A percentile compares a stretch with the other conserved stretches of the same genome.
These are phyloP conservation scores for Parnassius apollo DNA, from an alignment of 2,888 invertebrate species.

Conservation along the genomic window DNA sequence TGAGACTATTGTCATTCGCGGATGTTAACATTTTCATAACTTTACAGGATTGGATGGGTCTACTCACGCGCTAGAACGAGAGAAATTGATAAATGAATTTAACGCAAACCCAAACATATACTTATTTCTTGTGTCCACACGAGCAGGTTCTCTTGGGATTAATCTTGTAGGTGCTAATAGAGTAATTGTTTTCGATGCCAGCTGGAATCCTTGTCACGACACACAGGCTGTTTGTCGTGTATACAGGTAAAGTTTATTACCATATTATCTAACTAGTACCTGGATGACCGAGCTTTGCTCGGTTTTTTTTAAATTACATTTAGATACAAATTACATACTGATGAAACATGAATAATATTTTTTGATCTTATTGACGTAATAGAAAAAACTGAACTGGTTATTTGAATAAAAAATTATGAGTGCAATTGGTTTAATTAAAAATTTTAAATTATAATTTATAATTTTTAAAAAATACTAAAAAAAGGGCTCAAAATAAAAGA, in stretches of 20 bases:
- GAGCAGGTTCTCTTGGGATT: slow-evolving; percentile 97
- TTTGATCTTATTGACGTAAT: too few relatives aligned
- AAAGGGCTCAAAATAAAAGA: too few relatives aligned
- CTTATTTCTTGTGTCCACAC: slow-evolving; percentile 96
- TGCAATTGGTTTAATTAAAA: too few relatives aligned
- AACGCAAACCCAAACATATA: slow-evolving; percentile 93
- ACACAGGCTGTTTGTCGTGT: slow-evolving; percentile 98
- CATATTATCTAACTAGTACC: not conserved
- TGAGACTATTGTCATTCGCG: too few relatives aligned
- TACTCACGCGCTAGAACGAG: slow-evolving; percentile 95
- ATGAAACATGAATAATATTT: too few relatives aligned
- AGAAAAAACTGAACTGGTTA: too few relatives aligned
- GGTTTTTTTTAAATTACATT: too few relatives aligned
- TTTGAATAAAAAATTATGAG: too few relatives aligned
- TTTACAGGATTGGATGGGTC: slow-evolving; percentile 93
- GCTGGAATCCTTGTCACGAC: slow-evolving; percentile 99
- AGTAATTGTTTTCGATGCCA: slow-evolving; percentile 98
- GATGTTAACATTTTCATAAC: slow-evolving; percentile 4
- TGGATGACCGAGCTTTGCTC: too few relatives aligned
- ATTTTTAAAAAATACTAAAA: too few relatives aligned
- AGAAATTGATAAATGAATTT: slow-evolving; percentile 97
- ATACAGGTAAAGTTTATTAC: slow-evolving; percentile 79
- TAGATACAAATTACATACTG: too few relatives aligned
- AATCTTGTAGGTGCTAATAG: slow-evolving; percentile 98
- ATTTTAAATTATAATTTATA: too few relatives aligned